Base-by-base conservation (phyloP, 2,888 invertebrate genomes). In the Allygus modestus region DNA sequence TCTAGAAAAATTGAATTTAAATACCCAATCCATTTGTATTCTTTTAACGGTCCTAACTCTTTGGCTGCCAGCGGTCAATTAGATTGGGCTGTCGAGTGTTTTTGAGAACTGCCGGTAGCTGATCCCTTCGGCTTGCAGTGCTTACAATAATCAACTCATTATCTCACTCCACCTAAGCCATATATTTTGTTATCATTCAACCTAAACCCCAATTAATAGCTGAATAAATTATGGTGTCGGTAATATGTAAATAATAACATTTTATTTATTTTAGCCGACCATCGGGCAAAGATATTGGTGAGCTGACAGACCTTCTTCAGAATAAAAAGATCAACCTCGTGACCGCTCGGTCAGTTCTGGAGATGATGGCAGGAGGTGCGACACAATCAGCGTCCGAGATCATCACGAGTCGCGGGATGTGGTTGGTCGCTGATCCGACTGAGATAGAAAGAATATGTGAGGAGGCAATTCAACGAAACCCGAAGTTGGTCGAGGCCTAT, bases 401-500 rank as follows among this genome's bases (percentile, higher is more conserved):
- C 84, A 92, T 96, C 0, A 89, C 92, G 87, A 91, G 93, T 69
- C 93, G 94, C 92, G 87, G 91, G 93, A 69, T 93, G 94, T 87
- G 92, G 94, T 85, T 94, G 95, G 93, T 90, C 89, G 11, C 92
- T 95, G 89, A 94, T 96, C 85, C 92, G 86, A 89, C 90, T 9
- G 91, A 92, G 89, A 92, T 97, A 85, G 91, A 90, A 81, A 90
- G 92, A 86, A 89, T 94, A 61, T 97, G 97, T 89, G 87, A 90
- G 81, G 90, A 92, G 87, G 92, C 95, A 0, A 90, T 97, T 41
- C 89, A 92, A 17, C 92, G 93, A 85, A 95, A 96, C 90, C 92
- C 93, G 15, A 94, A 95, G 89, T 89, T 94, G 82, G 95, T 95
- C 0, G 91, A 92, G 86, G 92, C 93, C 87, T 96, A 94, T 89